Conservation (phyloP, 2,797 vertebrate species). For the Bradypodion ventrale region DNA sequence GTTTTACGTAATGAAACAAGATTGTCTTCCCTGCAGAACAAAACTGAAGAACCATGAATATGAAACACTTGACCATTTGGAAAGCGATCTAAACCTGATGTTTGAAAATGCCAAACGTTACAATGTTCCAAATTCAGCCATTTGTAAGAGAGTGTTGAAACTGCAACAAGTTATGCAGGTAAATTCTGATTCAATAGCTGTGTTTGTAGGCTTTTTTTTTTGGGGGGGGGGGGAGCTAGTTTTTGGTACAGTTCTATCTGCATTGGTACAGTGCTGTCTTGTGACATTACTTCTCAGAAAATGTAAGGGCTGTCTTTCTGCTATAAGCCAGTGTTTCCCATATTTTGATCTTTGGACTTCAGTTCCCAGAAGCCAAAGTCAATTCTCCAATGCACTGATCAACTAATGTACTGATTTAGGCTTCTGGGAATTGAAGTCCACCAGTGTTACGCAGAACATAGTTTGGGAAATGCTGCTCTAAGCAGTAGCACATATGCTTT, state of each 20-base stretch:
- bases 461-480: no score
- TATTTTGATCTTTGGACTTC: no score
- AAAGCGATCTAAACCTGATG: slow-evolving; percentile 93
- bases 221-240: not conserved
- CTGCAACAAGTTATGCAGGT: slow-evolving; percentile 98
- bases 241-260: slow-evolving; percentile 17
- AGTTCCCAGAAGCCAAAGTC: no score
- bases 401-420: no score
- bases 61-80: slow-evolving; percentile 92
- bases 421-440: no score
- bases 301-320: slow-evolving; percentile 15
- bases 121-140: slow-evolving; percentile 94
- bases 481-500: not conserved
- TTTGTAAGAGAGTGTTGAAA: slow-evolving; percentile 95
- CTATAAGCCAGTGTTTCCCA: no score
- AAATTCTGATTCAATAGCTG: slow-evolving; percentile 7
- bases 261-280: slow-evolving; percentile 16
- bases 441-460: no score
- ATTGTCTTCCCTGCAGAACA: slow-evolving; percentile 78
- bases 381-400: no score
- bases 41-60: slow-evolving; percentile 97
- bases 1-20: slow-evolving; percentile 26
- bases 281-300: slow-evolving; percentile 21
- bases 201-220: not conserved
- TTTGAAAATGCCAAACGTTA: slow-evolving; percentile 98